Percentiles rank a stretch among this genome's conserved stretches.
These are phyloP conservation scores for Mesochorus sp. DNA, from an alignment of 2,888 invertebrate genomes.

Conservation along the genomic window DNA sequence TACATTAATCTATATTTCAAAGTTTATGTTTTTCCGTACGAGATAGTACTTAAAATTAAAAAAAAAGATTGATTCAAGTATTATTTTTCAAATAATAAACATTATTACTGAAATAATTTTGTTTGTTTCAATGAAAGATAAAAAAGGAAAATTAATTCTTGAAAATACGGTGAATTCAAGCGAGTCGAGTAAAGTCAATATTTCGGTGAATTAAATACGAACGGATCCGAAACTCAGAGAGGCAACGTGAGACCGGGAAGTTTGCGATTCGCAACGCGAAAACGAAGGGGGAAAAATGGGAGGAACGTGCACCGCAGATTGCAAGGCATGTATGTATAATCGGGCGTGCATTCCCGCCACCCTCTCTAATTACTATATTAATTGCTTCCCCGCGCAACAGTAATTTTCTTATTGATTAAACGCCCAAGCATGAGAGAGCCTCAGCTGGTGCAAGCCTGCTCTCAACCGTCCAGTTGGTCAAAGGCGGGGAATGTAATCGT, in stretches of 20 bases:
- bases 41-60: too few species aligned
- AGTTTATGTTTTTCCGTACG: too few species aligned
- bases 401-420: slow-evolving; percentile 63
- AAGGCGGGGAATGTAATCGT: slow-evolving; percentile 33
- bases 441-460: slow-evolving; percentile 41
- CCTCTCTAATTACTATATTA: slow-evolving; percentile 73
- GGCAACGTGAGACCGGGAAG: not conserved
- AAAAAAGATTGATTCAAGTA: too few species aligned
- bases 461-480: slow-evolving; percentile 11
- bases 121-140: too few species aligned
- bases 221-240: not conserved
- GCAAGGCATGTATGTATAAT: slow-evolving; percentile 37
- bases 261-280: slow-evolving; percentile 42
- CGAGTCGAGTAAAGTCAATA: too few species aligned
- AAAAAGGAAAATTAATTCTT: too few species aligned
- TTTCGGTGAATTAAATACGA: not conserved
- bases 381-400: slow-evolving; percentile 69
- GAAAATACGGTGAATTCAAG: too few species aligned
- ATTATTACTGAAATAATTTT: too few species aligned
- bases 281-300: slow-evolving; percentile 36
- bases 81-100: too few species aligned
- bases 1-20: too few species aligned
- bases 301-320: slow-evolving; percentile 34
- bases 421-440: slow-evolving; percentile 49
- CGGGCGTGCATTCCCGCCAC: slow-evolving; percentile 58